These are phyloP conservation scores for Prionailurus viverrinus DNA, from an alignment of 2,113 vertebrate genomes.

Conservation along the genomic window DNA sequence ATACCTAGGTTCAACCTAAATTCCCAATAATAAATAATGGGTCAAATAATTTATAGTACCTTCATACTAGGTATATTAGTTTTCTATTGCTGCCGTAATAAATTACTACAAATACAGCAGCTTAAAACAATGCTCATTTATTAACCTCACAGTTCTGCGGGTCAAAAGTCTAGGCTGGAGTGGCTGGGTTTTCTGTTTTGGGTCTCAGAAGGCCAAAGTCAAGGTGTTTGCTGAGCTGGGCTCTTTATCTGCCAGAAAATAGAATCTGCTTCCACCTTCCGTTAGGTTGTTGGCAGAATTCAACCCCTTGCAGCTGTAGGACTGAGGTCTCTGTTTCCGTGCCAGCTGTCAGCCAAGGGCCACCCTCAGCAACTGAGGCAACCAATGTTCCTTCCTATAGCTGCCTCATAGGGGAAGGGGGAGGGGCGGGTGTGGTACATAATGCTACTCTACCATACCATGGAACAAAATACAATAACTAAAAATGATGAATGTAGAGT, in stretches of 20 bases:
- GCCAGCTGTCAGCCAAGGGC: neutral
- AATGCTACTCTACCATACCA: neutral
- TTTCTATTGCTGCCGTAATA: neutral
- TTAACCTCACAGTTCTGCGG: neutral
- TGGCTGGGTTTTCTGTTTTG: neutral
- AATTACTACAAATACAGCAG: neutral
- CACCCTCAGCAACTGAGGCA: neutral
- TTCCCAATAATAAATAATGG: neutral
- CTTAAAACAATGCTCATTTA: neutral
- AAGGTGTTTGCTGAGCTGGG: neutral
- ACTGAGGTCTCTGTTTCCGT: neutral
- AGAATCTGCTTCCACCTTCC: neutral
- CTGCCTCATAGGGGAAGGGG: neutral
- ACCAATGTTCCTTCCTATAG: neutral
- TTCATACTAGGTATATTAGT: neutral
- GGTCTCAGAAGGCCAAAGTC: neutral
- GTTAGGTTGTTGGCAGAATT: neutral
- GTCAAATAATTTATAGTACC: neutral
- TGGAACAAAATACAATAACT: neutral
- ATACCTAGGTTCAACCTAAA: conserved; percentile 32
- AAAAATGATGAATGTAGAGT: neutral
- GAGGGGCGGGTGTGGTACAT: rapidly evolving
- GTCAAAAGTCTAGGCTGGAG: neutral
- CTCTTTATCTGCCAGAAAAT: neutral
- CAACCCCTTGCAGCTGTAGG: neutral